Evolutionary conservation across 2,888 invertebrate genomes (phyloP), one percentile per base, ranked within the genome.

Genomic region (Drosophila eohydei): DNA sequence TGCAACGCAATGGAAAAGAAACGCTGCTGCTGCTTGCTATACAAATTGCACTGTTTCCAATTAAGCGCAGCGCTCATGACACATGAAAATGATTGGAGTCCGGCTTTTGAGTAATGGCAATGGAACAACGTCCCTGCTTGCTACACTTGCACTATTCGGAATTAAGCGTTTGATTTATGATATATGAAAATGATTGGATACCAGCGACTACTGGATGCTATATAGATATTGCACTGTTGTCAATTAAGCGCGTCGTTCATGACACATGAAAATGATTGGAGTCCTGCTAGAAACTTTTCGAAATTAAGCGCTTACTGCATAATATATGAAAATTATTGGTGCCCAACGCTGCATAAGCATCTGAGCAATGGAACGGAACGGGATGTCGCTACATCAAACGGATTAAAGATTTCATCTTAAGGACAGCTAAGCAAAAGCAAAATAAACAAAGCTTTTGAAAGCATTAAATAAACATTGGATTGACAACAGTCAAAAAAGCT

Each of bases 371-470:
- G 44, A 63, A 51, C 48, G 46, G 71, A 58, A 63, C 63, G 51
- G 32, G 9, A 26, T 28, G 46, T 8, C 46, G 46, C 12, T 32
- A 55, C 59, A 44, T 55, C 43, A 60, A 61, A 44, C 38, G 51
- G 59, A 43, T 54, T 16, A 28, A 41, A 16, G 44, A 50, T 52
- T 36, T 50, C 46, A 59, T 32, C 52, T 28, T 11, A 44, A 77
- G 72, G 68, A 72, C 38, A n/a, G 43, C 52, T 60, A 16, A 54
- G 40, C 54, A 34, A 65, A 64, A 41, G 14, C 34, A 65, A 74
- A 65, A 52, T 57, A 76, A 76, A 71, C 71, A 77, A 71, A 83
- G 74, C 78, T 78, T 78, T 64, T 41, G 62, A 64, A 60, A 68
- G 62, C 34, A 58, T 38, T 38, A 52, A 52, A 52, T 52, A 52